Evolutionary conservation across 2,888 invertebrate genomes (phyloP).

Genomic region (Piscicola geometra): DNA sequence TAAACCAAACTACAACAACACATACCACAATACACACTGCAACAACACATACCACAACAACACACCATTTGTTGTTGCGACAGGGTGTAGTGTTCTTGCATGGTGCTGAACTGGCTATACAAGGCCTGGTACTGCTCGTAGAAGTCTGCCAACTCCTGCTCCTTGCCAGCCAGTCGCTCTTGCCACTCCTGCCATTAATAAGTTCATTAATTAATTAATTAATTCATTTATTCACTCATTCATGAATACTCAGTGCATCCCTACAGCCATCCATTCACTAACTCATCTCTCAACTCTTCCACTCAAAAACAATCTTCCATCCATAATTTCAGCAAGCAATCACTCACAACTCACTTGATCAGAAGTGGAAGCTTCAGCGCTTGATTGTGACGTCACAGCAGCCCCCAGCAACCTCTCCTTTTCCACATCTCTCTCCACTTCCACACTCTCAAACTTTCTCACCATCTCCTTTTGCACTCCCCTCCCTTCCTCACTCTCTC

Average conservation of each 20-base stretch:
- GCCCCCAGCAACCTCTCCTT: too few species aligned
- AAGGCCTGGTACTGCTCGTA: neutral
- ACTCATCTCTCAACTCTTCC: too few species aligned
- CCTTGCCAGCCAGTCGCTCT: neutral
- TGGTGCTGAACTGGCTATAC: neutral
- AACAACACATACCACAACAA: too few species aligned
- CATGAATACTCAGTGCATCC: neutral
- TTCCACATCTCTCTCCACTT: too few species aligned
- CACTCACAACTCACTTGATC: too few species aligned
- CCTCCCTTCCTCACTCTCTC: neutral
- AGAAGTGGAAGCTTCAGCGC: too few species aligned
- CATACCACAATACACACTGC: too few species aligned
- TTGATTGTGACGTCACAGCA: too few species aligned
- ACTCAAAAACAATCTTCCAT: too few species aligned
- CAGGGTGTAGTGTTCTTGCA: neutral
- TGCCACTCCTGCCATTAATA: neutral
- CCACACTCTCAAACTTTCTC: neutral
- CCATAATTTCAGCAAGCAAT: too few species aligned
- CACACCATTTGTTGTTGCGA: neutral
- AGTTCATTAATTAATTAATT: neutral
- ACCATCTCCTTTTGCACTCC: constrained; percentile 4
- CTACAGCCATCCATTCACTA: neutral
- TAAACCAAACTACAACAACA: too few species aligned
- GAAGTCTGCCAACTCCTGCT: neutral
- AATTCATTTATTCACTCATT: neutral